Evolutionary conservation across 2,888 invertebrate species (phyloP).

Genomic region (Daptonema setosum): DNA sequence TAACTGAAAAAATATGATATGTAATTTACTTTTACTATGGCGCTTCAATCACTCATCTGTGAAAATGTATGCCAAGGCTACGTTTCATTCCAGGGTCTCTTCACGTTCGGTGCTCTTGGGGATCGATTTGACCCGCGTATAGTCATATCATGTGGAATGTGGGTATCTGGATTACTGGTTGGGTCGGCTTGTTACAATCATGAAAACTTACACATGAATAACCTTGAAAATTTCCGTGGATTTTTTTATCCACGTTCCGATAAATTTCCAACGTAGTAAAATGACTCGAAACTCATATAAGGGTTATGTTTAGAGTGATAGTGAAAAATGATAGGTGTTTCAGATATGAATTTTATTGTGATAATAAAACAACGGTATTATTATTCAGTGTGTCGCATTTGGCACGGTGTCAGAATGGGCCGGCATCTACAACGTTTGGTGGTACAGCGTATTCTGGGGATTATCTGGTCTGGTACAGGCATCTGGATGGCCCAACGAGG

Average conservation of each 20-base stretch:
- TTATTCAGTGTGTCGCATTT: constrained; percentile 28
- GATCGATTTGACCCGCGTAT: constrained; percentile 30
- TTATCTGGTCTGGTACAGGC: constrained; percentile 31
- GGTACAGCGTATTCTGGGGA: constrained; percentile 29
- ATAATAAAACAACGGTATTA: background rate
- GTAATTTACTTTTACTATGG: background rate
- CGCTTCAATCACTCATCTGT: no score
- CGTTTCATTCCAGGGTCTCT: constrained; percentile 29
- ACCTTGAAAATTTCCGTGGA: constrained; percentile 26
- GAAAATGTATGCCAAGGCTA: no score
- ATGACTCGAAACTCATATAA: no score
- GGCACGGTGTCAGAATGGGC: constrained; percentile 29
- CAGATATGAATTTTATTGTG: background rate
- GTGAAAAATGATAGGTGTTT: background rate
- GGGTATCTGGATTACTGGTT: constrained; percentile 26
- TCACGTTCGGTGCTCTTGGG: constrained; percentile 31
- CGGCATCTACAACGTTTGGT: constrained; percentile 25
- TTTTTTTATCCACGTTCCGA: no score
- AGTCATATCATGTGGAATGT: constrained; percentile 31
- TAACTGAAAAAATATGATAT: background rate
- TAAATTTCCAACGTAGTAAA: no score
- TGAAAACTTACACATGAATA: no score
- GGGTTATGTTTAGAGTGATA: constrained; percentile 19
- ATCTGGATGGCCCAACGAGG: constrained; percentile 31
- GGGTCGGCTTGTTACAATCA: no score